phyloP scores from a whole-genome alignment of 2,797 vertebrate genomes.

The Semaprochilodus insignis region DNA sequence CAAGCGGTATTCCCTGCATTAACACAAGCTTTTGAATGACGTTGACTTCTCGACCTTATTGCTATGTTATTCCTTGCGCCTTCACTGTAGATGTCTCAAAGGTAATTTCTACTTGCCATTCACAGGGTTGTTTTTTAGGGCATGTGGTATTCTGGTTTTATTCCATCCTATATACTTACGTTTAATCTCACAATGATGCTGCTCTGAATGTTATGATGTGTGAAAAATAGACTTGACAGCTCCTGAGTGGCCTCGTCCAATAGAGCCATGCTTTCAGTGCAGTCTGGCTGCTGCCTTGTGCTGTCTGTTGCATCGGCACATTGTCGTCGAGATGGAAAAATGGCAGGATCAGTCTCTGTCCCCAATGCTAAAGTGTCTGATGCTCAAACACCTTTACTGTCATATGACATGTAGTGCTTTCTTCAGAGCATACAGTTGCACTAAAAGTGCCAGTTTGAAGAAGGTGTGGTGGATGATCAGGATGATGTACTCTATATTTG shows the following conservation, averaged over 20 bases:
- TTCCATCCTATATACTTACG: conserved; percentile 1
- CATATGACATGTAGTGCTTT: neutral
- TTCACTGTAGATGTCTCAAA: neutral
- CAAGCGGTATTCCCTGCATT: conserved; percentile 3
- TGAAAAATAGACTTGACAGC: conserved; percentile 13
- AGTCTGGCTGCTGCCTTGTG: conserved; percentile 10
- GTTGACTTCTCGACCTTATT: neutral
- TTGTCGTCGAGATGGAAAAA: neutral
- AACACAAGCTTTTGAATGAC: conserved; percentile 1
- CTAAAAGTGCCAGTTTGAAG: neutral
- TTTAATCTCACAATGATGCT: conserved; percentile 3
- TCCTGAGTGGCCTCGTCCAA: neutral
- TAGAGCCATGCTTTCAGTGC: conserved; percentile 2
- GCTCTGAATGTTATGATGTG: conserved; percentile 21
- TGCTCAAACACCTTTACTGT: conserved; percentile 1
- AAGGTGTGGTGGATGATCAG: neutral
- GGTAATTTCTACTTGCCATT: neutral
- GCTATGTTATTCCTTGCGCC: neutral
- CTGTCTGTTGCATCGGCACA: neutral
- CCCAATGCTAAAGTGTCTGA: neutral
- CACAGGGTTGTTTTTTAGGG: neutral
- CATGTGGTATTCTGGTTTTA: neutral
- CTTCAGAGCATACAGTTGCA: neutral
- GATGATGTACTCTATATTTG: neutral
- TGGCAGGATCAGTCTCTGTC: conserved; percentile 3